These are phyloP conservation scores for Trichogramma pretiosum DNA, from an alignment of 1,140 invertebrate genomes.

Conservation along the genomic window DNA sequence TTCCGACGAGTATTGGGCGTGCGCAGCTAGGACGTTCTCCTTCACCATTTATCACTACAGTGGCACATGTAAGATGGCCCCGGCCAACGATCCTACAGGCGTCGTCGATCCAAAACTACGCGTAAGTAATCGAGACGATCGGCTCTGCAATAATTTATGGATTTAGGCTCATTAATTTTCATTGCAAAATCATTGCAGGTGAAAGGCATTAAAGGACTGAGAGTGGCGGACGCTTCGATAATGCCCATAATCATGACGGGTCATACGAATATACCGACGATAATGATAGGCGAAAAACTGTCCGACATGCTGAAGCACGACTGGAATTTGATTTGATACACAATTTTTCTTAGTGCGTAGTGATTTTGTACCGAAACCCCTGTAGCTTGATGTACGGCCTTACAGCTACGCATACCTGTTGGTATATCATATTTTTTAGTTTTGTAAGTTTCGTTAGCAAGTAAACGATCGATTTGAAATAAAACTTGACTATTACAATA, in stretches of 20 bases:
- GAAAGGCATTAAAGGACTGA: conserved; percentile 57
- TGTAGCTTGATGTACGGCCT: too few relatives aligned
- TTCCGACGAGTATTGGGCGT: conserved; percentile 65
- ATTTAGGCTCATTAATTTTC: too few relatives aligned
- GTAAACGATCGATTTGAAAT: too few relatives aligned
- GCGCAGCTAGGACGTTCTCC: conserved; percentile 57
- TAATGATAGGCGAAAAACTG: conserved; percentile 67
- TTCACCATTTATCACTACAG: conserved; percentile 68
- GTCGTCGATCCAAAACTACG: conserved; percentile 63
- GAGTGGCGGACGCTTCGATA: conserved; percentile 69
- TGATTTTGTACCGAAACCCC: too few relatives aligned
- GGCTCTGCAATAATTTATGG: too few relatives aligned
- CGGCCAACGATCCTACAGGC: conserved; percentile 52
- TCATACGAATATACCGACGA: conserved; percentile 57
- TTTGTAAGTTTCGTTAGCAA: too few relatives aligned
- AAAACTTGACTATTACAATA: too few relatives aligned
- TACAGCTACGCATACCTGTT: too few relatives aligned
- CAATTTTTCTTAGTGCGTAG: too few relatives aligned
- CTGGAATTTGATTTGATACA: conserved; percentile 32
- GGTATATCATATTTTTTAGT: too few relatives aligned
- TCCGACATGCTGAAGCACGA: conserved; percentile 57
- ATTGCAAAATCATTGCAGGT: conserved; percentile 35
- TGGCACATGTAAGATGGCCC: conserved; percentile 82
- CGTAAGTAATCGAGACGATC: too few relatives aligned
- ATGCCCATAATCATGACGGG: conserved; percentile 48